Base-by-base conservation (phyloP, 1,140 invertebrate genomes). In the Oppia nitens region DNA sequence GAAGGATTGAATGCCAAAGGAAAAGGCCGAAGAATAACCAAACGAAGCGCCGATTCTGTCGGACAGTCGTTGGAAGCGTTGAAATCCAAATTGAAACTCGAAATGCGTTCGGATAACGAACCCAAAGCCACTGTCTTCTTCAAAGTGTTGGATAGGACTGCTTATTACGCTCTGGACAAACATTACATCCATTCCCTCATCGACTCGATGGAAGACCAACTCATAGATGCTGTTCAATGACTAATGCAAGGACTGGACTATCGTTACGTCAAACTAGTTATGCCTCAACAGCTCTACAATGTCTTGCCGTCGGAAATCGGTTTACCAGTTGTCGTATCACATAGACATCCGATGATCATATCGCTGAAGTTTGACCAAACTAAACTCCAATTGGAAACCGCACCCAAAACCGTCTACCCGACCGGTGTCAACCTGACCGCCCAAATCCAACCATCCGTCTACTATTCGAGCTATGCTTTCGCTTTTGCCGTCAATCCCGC, bases 221-320 rank as follows among this genome's bases (percentile, higher is more conserved):
- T 59, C 55, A 21, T 6, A 6, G 14, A 20, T 4, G 24, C 20
- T n/a, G 47, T 27, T 9, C 23, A 12, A 12, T 12, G 54, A 53
- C 20, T 57, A 11, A 57, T 1, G 11, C 11, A 62, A 12, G 57
- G 57, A 12, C 11, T 20, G 1, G 14, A 17, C 12, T n/a, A 17
- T 17, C 57, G 61, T 57, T 59, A 61, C 27, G 57, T 59, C 55
- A 59, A 59, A 26, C 14, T 59, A n/a, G 21, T 59, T 17, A 61
- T 59, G 55, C 57, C 57, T 17, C 11, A 11, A 21, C 11, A 11
- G 11, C n/a, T 60, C n/a, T 61, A 20, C 55, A 59, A 59, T 12
- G 52, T 59, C n/a, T 12, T 61, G 1, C 57, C 57, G n/a, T 59
- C 57, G 11, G 55, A 59, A 21, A 1, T 59, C 1, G 57, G 57